Evolutionary conservation across 2,888 invertebrate genomes (phyloP).

Genomic region (Meiosimyza platycephala): DNA sequence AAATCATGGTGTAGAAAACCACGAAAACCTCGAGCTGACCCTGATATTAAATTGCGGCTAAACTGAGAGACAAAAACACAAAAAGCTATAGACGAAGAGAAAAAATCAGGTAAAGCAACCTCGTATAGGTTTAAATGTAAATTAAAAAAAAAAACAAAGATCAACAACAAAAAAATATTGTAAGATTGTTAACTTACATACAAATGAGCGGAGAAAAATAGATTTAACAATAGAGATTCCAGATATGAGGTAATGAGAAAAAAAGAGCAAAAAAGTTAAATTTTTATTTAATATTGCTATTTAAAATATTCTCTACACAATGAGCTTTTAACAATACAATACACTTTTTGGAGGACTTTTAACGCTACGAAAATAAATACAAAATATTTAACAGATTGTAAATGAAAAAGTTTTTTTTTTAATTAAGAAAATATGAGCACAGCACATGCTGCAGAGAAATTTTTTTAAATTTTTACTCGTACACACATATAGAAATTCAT

Average conservation of each 20-base stretch:
- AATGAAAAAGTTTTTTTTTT: conserved; percentile 38
- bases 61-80: conserved; percentile 39
- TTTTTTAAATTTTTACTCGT: conserved; percentile 36
- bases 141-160: conserved; percentile 43
- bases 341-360: conserved; percentile 35
- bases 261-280: too few relatives aligned
- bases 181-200: too few relatives aligned
- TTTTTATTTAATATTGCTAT: too few relatives aligned
- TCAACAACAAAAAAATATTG: neutral
- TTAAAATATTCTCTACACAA: too few relatives aligned
- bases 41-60: conserved; percentile 53
- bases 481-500: conserved; percentile 11
- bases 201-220: too few relatives aligned
- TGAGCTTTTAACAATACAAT: neutral
- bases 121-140: conserved; percentile 3
- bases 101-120: conserved; percentile 2
- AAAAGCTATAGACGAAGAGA: conserved; percentile 46
- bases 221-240: too few relatives aligned
- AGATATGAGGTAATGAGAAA: too few relatives aligned
- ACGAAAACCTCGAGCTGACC: conserved; percentile 66
- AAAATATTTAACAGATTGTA: conserved; percentile 44
- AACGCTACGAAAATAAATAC: neutral
- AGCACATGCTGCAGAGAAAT: conserved; percentile 33
- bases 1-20: conserved; percentile 38
- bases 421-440: conserved; percentile 10